These are phyloP conservation scores for Acanthurus lineatus DNA, from an alignment of 2,797 vertebrate genomes.

Conservation along the genomic window DNA sequence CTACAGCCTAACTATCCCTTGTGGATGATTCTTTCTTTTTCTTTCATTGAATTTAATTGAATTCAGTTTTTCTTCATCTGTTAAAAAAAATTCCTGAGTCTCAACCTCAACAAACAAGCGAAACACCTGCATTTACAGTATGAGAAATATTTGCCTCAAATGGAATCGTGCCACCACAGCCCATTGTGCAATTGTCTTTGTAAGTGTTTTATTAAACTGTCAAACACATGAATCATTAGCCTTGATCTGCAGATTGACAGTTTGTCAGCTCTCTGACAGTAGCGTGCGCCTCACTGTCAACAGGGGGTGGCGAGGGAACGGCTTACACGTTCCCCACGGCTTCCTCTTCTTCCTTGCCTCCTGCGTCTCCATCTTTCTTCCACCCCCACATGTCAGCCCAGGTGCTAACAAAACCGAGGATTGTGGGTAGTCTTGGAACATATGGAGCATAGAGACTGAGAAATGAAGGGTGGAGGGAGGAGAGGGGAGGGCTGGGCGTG, in stretches of 20 bases:
- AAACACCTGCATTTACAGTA: slow-evolving; percentile 48
- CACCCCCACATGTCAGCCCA: slow-evolving; percentile 81
- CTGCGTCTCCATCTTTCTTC: slow-evolving; percentile 74
- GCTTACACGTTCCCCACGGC: slow-evolving; percentile 71
- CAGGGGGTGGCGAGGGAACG: slow-evolving; percentile 69
- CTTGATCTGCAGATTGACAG: slow-evolving; percentile 80
- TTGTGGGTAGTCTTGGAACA: slow-evolving; percentile 81
- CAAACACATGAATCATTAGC: slow-evolving; percentile 78
- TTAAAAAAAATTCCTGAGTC: neutral
- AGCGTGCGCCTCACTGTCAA: slow-evolving; percentile 71
- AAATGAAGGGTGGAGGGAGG: slow-evolving; percentile 63
- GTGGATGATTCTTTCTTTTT: slow-evolving; percentile 17
- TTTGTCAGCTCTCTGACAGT: slow-evolving; percentile 78
- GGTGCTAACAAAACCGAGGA: slow-evolving; percentile 80
- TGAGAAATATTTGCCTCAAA: slow-evolving; percentile 40
- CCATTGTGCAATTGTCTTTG: slow-evolving; percentile 60
- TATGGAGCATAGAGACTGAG: slow-evolving; percentile 75
- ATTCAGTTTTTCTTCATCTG: neutral
- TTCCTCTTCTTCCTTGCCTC: slow-evolving; percentile 68
- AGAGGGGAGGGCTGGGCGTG: neutral
- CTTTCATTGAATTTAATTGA: slow-evolving; percentile 23
- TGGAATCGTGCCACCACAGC: slow-evolving; percentile 41
- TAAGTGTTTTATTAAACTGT: slow-evolving; percentile 78
- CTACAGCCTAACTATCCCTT: neutral
- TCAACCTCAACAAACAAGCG: neutral